Evolutionary conservation across 2,888 invertebrate genomes (phyloP), one percentile per base, ranked within the genome.

Genomic region (Ophonus ardosiacus): DNA sequence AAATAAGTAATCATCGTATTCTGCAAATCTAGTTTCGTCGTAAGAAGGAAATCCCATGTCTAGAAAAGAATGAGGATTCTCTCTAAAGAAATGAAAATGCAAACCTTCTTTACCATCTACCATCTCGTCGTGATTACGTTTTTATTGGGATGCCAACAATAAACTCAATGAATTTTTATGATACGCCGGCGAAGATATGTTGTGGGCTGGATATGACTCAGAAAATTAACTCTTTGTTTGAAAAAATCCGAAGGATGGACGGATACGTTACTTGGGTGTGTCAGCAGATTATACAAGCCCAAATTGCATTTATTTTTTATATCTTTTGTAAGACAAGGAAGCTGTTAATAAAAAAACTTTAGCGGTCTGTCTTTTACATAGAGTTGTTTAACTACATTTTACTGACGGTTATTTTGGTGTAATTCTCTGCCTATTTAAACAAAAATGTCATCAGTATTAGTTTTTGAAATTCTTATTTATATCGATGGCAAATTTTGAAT

Each of bases 11-110:
- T 31, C 31, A 31, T 31, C 31, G 3, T 31, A 31, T 31, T 31
- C 31, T 21, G 21, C 21, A 21, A 21, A 21, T 21, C 21, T 31
- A 31, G 2, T 31, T 59, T 17, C 59, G 3, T 6, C 18, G 15
- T 6, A 7, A 18, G 5, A 13, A 61, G 18, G 17, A 61, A 61
- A 5, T 61, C 61, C 15, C 61, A 61, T 17, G 15, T 8, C 18
- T 61, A 7, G 18, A 63, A 63, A 63, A 63, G 63, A 63, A 63
- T 24, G 1, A 18, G 5, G 21, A 21, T 24, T 24, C 7, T 61
- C 61, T 61, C 61, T 31, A 17, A 18, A 17, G 15, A 61, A 61
- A 63, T 63, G 63, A 63, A 63, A 63, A 63, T 63, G 63, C 63
- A 63, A 63, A 63, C 24, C 18, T 24, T 24, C 63, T 63, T 18